A percentile compares a stretch with the other conserved stretches of the same genome.
These are phyloP conservation scores for Lampris megalopsis DNA, from an alignment of 2,113 vertebrate genomes.

Conservation along the genomic window DNA sequence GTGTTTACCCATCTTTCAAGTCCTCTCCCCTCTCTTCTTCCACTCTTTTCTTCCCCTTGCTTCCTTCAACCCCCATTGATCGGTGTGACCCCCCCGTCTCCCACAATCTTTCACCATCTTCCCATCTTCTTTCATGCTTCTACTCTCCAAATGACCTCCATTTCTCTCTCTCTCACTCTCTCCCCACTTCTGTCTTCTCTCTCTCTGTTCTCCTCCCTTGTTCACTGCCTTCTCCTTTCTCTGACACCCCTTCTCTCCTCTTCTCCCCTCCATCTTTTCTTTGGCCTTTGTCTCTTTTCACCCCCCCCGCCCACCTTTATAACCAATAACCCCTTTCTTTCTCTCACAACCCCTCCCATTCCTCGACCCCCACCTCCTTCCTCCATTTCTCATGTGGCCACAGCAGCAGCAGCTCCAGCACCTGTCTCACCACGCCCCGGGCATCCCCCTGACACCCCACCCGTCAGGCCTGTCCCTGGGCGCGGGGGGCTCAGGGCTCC, in stretches of 20 bases:
- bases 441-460: constrained; percentile 86
- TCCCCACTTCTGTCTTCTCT: neutral
- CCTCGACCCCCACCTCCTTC: neutral
- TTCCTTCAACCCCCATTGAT: constrained; percentile 25
- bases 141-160: constrained; percentile 37
- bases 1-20: constrained; percentile 27
- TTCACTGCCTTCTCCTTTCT: constrained; percentile 1
- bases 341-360: constrained; percentile 48
- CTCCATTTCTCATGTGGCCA: constrained; percentile 74
- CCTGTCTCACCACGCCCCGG: constrained; percentile 88
- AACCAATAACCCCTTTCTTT: neutral
- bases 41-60: neutral
- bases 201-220: neutral
- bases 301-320: neutral
- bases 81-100: constrained; percentile 30
- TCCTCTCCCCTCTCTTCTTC: constrained; percentile 13
- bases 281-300: constrained; percentile 17
- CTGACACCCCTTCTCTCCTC: neutral
- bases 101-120: constrained; percentile 21
- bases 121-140: constrained; percentile 16
- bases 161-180: constrained; percentile 16
- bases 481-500: constrained; percentile 83
- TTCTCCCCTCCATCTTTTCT: constrained; percentile 6
- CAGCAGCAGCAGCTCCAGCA: constrained; percentile 98
- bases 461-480: constrained; percentile 86